These are phyloP conservation scores for Achatina immaculata DNA, from an alignment of 1,140 invertebrate species.

Conservation along the genomic window DNA sequence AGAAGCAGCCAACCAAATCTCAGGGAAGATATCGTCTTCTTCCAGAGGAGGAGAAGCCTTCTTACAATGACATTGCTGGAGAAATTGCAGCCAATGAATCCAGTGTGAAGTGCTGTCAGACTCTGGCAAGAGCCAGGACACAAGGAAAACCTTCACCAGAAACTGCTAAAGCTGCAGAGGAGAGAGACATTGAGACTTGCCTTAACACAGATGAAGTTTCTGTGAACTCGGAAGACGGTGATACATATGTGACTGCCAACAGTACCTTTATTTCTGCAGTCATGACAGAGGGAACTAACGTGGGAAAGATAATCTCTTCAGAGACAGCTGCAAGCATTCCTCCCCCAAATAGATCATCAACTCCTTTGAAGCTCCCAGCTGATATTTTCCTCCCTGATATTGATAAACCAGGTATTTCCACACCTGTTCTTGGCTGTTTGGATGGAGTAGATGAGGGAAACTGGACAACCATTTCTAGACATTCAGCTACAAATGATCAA, in stretches of 20 bases:
- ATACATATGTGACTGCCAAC: conserved; percentile 1
- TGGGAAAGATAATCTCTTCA: not conserved
- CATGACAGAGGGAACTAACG: not conserved
- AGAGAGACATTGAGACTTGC: not conserved
- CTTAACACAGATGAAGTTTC: not conserved
- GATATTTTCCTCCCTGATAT: not conserved
- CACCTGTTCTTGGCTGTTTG: not conserved
- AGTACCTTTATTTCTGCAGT: not conserved
- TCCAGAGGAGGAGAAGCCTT: conserved; percentile 17
- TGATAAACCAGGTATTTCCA: not conserved
- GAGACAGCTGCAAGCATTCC: not conserved
- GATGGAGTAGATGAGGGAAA: no score
- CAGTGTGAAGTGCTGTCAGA: not conserved
- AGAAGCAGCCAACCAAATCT: conserved; percentile 12
- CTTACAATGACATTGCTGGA: conserved; percentile 25
- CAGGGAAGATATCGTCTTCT: conserved; percentile 27
- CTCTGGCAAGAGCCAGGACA: not conserved
- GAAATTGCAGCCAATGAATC: conserved; percentile 33
- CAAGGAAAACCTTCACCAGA: not conserved
- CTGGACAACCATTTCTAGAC: no score
- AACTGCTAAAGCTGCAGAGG: not conserved
- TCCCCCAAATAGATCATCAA: not conserved
- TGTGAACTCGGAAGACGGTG: not conserved
- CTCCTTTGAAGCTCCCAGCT: not conserved
- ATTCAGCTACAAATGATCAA: no score